Evolutionary conservation across 2,888 invertebrate genomes (phyloP).

Genomic region (Muschampia plurimacula): DNA sequence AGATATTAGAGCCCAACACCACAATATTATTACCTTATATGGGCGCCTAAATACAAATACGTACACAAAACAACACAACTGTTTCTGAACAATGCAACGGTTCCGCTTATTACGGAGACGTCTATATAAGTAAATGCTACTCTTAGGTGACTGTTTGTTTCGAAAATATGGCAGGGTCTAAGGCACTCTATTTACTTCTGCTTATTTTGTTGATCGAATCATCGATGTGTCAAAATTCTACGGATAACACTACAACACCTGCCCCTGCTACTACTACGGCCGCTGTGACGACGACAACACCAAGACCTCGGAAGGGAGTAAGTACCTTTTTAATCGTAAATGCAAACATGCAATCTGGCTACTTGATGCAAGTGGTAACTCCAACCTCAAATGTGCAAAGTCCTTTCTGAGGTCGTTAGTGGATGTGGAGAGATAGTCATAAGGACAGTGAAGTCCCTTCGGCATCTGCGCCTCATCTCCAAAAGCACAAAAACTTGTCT

Average conservation of each 20-base stretch:
- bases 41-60: background rate
- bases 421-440: too few relatives aligned
- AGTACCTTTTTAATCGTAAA: slow-evolving; percentile 6
- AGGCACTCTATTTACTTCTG: slow-evolving; percentile 19
- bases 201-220: slow-evolving; percentile 13
- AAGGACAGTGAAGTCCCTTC: too few relatives aligned
- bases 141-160: slow-evolving; percentile 1
- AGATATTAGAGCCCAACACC: too few relatives aligned
- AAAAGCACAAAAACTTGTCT: too few relatives aligned
- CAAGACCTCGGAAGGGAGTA: slow-evolving; percentile 33
- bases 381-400: too few relatives aligned
- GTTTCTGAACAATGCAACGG: slow-evolving; percentile 12
- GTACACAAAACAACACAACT: slow-evolving; percentile 4
- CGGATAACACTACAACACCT: slow-evolving; percentile 15
- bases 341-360: background rate
- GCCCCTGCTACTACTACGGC: slow-evolving; percentile 24
- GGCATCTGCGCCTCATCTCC: too few relatives aligned
- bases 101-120: slow-evolving; percentile 7
- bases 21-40: background rate
- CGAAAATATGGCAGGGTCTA: slow-evolving; percentile 21
- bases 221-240: slow-evolving; percentile 22
- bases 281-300: slow-evolving; percentile 32
- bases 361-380: background rate
- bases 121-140: slow-evolving; percentile 24
- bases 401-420: too few relatives aligned